Evolutionary conservation across 2,113 vertebrate genomes (phyloP).

Genomic region (Gallinago jamesoni): DNA sequence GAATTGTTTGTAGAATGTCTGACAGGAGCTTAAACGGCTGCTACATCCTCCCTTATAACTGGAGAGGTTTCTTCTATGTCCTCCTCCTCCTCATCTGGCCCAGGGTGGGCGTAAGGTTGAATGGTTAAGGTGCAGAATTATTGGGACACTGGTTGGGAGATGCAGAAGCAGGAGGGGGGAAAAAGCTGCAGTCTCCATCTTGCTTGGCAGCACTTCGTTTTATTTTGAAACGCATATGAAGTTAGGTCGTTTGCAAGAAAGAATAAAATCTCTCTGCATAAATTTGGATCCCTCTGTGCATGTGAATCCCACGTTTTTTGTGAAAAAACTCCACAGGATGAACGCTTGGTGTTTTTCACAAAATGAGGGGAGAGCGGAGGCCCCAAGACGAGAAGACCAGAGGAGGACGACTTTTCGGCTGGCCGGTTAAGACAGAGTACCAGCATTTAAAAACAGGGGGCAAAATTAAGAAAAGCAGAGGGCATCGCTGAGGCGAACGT

Average conservation of each 20-base stretch:
- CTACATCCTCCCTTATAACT: neutral
- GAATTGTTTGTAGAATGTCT: neutral
- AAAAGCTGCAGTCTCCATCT: neutral
- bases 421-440: rapidly evolving
- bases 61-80: neutral
- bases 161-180: rapidly evolving
- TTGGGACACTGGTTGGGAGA: neutral
- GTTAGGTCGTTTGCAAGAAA: neutral
- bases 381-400: rapidly evolving
- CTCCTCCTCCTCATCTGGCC: neutral
- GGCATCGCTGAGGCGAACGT: rapidly evolving
- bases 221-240: neutral
- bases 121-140: neutral
- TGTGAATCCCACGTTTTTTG: neutral
- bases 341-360: neutral
- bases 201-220: neutral
- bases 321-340: neutral
- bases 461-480: rapidly evolving
- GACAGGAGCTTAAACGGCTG: neutral
- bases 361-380: rapidly evolving
- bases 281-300: rapidly evolving
- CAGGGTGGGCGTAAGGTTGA: neutral
- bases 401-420: neutral
- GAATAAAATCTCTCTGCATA: neutral
- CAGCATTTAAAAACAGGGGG: neutral